A percentile compares a stretch with the other conserved stretches of the same genome.
phyloP scores from a whole-genome alignment of 2,797 vertebrate genomes.

The Gambusia yucatana region DNA sequence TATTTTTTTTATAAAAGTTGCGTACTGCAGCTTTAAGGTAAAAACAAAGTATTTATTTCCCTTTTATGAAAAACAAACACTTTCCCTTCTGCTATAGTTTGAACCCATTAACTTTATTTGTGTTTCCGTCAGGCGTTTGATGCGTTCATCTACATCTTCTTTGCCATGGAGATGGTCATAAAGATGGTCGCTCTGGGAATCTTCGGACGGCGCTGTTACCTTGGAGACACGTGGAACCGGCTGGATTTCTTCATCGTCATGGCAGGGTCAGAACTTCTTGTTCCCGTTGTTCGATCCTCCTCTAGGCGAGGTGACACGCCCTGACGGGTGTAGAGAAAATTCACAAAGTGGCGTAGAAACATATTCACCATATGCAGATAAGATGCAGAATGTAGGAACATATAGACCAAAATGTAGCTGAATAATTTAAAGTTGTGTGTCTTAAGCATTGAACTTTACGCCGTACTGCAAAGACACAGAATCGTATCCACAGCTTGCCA shows the following conservation, averaged over 20 bases:
- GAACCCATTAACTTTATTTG: constrained; percentile 6
- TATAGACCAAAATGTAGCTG: not conserved
- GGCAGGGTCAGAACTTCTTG: constrained; percentile 86
- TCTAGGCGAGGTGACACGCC: not conserved
- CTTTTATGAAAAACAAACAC: not conserved
- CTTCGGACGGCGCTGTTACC: constrained; percentile 94
- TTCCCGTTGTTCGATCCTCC: not conserved
- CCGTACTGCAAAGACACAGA: not conserved
- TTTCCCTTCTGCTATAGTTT: not conserved
- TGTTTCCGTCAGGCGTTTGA: constrained; percentile 88
- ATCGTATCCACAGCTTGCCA: not conserved
- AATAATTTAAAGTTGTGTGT: not conserved
- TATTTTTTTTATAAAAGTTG: not conserved
- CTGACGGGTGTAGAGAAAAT: not conserved
- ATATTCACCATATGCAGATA: not conserved
- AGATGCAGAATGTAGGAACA: not conserved
- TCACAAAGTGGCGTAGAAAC: not conserved
- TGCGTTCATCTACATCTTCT: constrained; percentile 98
- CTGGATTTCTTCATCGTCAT: constrained; percentile 98
- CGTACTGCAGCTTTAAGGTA: not conserved
- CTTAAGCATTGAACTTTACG: not conserved
- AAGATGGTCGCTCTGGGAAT: constrained; percentile 98
- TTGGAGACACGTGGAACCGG: constrained; percentile 98
- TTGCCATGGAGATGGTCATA: constrained; percentile 97
- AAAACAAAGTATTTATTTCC: not conserved